A percentile compares a stretch with the other conserved stretches of the same genome.
phyloP scores from a whole-genome alignment of 1,140 invertebrate species.

The Penaeus chinensis region DNA sequence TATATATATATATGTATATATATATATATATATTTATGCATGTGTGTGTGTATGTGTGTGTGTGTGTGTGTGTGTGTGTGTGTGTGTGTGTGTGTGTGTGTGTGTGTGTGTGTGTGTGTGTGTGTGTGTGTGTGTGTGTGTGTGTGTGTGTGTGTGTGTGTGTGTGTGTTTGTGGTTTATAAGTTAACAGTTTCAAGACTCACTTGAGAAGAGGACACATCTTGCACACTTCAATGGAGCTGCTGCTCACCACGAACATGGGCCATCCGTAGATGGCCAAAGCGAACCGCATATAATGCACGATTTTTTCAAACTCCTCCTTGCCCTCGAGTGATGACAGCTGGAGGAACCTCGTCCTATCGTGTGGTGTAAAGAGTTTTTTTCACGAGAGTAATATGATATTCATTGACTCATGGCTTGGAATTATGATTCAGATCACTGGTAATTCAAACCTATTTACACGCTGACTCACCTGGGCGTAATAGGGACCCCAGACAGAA shows the following conservation, averaged over 20 bases:
- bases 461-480: conserved; percentile 73
- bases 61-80: too few species aligned
- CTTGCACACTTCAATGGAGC: conserved; percentile 78
- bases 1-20: too few species aligned
- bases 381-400: background rate
- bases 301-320: conserved; percentile 81
- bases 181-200: conserved; percentile 32
- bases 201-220: conserved; percentile 79
- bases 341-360: conserved; percentile 82
- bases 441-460: background rate
- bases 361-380: too few species aligned
- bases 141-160: background rate
- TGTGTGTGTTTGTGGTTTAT: background rate
- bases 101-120: too few species aligned
- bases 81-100: too few species aligned
- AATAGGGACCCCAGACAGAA: conserved; percentile 87
- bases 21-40: too few species aligned
- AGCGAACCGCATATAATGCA: conserved; percentile 87
- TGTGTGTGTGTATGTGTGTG: too few species aligned
- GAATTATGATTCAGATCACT: background rate
- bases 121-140: too few species aligned
- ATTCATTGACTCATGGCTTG: background rate
- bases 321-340: conserved; percentile 81
- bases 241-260: conserved; percentile 83
- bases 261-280: conserved; percentile 91